These are phyloP conservation scores for Vulpes vulpes DNA, from an alignment of 2,113 vertebrate species.

Conservation along the genomic window DNA sequence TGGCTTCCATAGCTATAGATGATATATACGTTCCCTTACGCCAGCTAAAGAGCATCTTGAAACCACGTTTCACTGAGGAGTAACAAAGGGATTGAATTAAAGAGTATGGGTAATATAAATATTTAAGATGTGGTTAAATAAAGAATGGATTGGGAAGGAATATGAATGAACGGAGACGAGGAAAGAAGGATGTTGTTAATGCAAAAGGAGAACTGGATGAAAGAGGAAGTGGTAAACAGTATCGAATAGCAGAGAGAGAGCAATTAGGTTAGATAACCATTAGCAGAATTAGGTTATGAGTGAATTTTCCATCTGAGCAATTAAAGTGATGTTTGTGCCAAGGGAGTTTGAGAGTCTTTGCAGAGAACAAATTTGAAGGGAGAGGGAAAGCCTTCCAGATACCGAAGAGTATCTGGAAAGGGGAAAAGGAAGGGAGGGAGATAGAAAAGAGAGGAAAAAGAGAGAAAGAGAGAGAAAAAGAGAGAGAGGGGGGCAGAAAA, in stretches of 20 bases:
- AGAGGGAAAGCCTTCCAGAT: not conserved
- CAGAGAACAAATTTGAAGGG: not conserved
- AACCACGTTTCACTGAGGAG: conserved; percentile 49
- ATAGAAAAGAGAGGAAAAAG: not conserved
- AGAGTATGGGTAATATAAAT: conserved; percentile 9
- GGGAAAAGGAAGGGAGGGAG: not conserved
- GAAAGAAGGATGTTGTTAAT: not conserved
- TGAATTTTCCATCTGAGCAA: not conserved
- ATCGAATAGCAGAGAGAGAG: not conserved
- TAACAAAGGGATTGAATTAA: conserved; percentile 46
- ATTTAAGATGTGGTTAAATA: conserved; percentile 37
- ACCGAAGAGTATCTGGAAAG: not conserved
- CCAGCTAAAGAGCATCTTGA: conserved; percentile 14
- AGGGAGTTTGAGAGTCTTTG: not conserved
- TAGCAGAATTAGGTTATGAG: not conserved
- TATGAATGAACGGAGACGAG: not conserved
- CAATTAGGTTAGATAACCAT: not conserved
- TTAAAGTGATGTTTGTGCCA: not conserved
- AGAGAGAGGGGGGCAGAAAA: not conserved
- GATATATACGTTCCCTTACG: not conserved
- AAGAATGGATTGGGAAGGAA: conserved; percentile 1
- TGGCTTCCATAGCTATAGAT: not conserved
- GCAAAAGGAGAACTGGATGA: not conserved
- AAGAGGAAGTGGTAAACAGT: not conserved
- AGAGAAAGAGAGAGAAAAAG: not conserved